Evolutionary conservation across 2,113 vertebrate genomes (phyloP), one percentile per base, ranked within the genome.

Genomic region (Egretta garzetta): DNA sequence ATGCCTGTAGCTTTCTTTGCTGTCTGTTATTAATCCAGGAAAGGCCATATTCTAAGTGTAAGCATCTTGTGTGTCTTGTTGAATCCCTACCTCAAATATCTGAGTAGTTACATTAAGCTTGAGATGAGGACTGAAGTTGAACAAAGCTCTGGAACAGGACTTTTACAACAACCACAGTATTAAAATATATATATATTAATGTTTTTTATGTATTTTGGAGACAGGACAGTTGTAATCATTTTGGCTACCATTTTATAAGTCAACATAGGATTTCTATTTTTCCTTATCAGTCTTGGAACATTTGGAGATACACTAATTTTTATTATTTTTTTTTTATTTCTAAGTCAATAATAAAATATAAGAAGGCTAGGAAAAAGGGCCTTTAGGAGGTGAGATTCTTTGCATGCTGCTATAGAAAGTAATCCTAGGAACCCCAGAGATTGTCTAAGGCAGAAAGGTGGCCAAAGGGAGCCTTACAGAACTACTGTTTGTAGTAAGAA

Each of bases 241-340:
- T 74, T 75, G 32, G 47, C 33, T 70, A 26, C 13, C 2, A 8
- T 58, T 91, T 89, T 8, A 3, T 33, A 64, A 33, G 9, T 82
- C 10, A 37, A 20, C 2, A 4, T 3, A 28, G 2, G 3, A 17
- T 5, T 50, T 41, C 2, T 2, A 3, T 39, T 63, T 55, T 70
- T 39, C 10, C 3, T 1, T 21, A 15, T 27, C 6, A 21, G 32
- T 23, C 39, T 41, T 41, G 39, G 39, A 41, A 12, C 39, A 41
- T 41, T 41, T 41, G 39, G 39, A 41, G 39, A 41, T 41, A 41
- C 39, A 41, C 13, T 41, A 41, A 13, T 41, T 41, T 41, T 39
- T 39, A n/a, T n/a, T n/a, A n/a, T n/a, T n/a, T 41, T 41, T 41
- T 41, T 13, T 13, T 41, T 41, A 41, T 41, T 41, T 41, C 39